These are phyloP conservation scores for Drosophila prosaltans DNA, from an alignment of 1,140 invertebrate species.

Conservation along the genomic window DNA sequence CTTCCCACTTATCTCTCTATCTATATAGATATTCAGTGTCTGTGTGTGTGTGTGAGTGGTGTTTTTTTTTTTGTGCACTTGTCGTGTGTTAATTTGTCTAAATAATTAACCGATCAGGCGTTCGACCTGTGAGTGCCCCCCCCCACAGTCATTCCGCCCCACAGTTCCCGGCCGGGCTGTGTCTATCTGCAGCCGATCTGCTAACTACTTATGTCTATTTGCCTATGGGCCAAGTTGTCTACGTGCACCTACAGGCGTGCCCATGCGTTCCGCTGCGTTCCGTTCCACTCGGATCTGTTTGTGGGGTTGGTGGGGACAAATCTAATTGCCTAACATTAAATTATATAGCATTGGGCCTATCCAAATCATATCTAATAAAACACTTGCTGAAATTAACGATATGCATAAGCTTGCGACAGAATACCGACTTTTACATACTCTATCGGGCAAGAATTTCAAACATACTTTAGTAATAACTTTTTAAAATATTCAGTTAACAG, in stretches of 20 bases:
- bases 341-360: constrained; percentile 16
- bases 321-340: constrained; percentile 18
- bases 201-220: constrained; percentile 14
- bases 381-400: not conserved
- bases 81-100: constrained; percentile 24
- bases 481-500: too few relatives aligned
- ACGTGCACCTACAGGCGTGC: constrained; percentile 32
- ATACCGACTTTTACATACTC: not conserved
- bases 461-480: too few relatives aligned
- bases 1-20: constrained; percentile 5
- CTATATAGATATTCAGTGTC: constrained; percentile 22
- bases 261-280: not conserved
- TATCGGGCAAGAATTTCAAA: not conserved
- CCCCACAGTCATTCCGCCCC: too few relatives aligned
- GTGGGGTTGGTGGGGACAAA: not conserved
- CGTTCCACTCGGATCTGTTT: not conserved
- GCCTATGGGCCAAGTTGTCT: constrained; percentile 16
- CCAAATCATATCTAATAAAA: constrained; percentile 33
- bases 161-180: not conserved
- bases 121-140: constrained; percentile 3
- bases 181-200: constrained; percentile 1
- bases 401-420: not conserved
- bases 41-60: too few relatives aligned
- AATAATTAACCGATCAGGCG: constrained; percentile 42
- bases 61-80: constrained; percentile 11